phyloP scores from a whole-genome alignment of 2,797 vertebrate genomes.

The Megalops cyprinoides region DNA sequence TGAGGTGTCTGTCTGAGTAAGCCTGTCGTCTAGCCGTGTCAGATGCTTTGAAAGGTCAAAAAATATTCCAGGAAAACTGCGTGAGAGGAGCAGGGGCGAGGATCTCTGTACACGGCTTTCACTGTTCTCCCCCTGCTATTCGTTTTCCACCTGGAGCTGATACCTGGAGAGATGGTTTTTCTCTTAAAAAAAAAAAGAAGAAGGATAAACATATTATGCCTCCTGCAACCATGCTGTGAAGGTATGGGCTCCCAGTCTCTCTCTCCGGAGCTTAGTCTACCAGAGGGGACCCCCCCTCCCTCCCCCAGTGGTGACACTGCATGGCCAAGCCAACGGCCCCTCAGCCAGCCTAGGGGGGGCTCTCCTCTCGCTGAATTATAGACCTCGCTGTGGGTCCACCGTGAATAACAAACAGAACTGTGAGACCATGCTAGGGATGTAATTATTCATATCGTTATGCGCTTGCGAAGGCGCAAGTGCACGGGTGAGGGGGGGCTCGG shows the following conservation, averaged over 20 bases:
- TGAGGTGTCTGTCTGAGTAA: constrained; percentile 53
- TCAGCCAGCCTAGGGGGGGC: constrained; percentile 4
- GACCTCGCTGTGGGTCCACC: neutral
- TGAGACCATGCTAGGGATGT: neutral
- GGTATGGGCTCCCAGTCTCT: neutral
- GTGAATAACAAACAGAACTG: neutral
- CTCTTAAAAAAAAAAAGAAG: neutral
- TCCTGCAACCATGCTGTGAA: neutral
- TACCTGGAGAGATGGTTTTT: no score
- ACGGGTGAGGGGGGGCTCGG: neutral
- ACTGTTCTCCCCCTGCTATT: neutral
- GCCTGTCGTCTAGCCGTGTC: neutral
- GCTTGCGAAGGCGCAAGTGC: neutral
- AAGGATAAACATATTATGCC: neutral
- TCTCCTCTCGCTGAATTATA: neutral
- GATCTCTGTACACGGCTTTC: neutral
- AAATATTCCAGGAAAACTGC: neutral
- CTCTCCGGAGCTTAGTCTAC: no score
- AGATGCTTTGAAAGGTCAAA: neutral
- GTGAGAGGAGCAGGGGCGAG: neutral
- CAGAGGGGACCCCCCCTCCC: no score
- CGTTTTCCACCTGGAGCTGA: neutral
- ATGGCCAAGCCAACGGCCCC: neutral
- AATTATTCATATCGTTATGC: neutral
- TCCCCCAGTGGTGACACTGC: neutral